These are phyloP conservation scores for Mamestra configurata DNA, from an alignment of 1,140 invertebrate genomes.

Conservation along the genomic window DNA sequence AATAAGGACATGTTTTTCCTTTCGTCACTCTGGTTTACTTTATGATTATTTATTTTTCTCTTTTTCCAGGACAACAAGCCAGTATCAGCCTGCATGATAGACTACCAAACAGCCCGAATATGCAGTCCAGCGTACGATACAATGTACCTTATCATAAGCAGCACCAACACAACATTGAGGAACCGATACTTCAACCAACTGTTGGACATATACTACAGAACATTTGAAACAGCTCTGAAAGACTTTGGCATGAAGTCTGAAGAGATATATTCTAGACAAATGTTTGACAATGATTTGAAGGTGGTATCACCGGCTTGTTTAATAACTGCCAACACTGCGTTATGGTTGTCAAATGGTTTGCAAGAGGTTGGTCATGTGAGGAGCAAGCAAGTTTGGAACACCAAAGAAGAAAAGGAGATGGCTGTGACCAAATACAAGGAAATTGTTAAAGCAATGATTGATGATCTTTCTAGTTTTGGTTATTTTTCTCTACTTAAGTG, in stretches of 20 bases:
- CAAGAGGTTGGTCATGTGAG: constrained; percentile 81
- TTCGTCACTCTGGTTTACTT: too few species aligned
- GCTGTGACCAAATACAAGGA: constrained; percentile 69
- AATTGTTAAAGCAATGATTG: constrained; percentile 72
- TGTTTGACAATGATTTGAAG: constrained; percentile 73
- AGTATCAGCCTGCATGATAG: constrained; percentile 74
- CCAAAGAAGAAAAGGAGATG: constrained; percentile 63
- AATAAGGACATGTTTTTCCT: not conserved
- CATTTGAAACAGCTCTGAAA: constrained; percentile 63
- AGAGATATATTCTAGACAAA: constrained; percentile 63
- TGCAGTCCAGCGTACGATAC: constrained; percentile 76
- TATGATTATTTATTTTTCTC: not conserved
- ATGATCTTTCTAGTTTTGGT: constrained; percentile 71
- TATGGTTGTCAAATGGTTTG: constrained; percentile 78
- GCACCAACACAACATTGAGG: constrained; percentile 66
- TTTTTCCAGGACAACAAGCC: constrained; percentile 70
- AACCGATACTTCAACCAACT: constrained; percentile 64
- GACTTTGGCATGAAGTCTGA: constrained; percentile 57
- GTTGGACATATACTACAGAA: constrained; percentile 74
- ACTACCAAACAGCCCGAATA: constrained; percentile 78
- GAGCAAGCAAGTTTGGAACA: constrained; percentile 70
- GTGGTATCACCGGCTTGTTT: constrained; percentile 74
- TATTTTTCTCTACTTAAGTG: constrained; percentile 54
- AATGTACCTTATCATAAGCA: constrained; percentile 75
- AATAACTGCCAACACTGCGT: constrained; percentile 77